A percentile compares a stretch with the other conserved stretches of the same genome.
phyloP scores from a whole-genome alignment of 2,888 invertebrate genomes.

The Dolichopus griseipennis region DNA sequence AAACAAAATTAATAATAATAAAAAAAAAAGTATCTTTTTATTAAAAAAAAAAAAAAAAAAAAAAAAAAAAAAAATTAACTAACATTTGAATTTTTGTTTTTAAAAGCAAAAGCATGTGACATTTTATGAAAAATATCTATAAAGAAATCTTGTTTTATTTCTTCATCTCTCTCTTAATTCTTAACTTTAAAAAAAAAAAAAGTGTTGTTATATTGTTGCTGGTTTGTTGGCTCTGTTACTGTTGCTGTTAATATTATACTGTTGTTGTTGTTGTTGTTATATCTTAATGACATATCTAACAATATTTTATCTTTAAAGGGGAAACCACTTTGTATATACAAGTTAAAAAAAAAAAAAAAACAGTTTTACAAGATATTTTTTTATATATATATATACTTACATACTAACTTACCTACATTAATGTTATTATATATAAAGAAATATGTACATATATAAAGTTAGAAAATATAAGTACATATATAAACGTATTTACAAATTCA shows the following conservation, averaged over 20 bases:
- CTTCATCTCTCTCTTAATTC: neutral
- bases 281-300: conserved; percentile 1
- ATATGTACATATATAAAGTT: too few species aligned
- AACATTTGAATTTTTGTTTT: neutral
- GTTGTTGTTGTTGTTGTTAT: neutral
- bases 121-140: conserved; percentile 8
- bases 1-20: neutral
- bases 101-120: conserved; percentile 11
- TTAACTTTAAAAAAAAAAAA: too few species aligned
- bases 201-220: neutral
- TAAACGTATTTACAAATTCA: too few species aligned
- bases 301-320: conserved; percentile 6
- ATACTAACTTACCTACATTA: too few species aligned
- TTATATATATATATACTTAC: too few species aligned
- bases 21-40: neutral
- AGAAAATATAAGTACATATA: too few species aligned
- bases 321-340: conserved; percentile 6
- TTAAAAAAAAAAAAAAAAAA: neutral
- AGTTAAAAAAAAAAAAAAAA: too few species aligned
- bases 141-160: conserved; percentile 4
- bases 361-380: too few species aligned
- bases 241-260: neutral
- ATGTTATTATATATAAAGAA: too few species aligned
- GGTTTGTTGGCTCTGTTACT: neutral
- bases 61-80: neutral